These are phyloP conservation scores for Nestor notabilis DNA, from an alignment of 2,113 vertebrate genomes.

Conservation along the genomic window DNA sequence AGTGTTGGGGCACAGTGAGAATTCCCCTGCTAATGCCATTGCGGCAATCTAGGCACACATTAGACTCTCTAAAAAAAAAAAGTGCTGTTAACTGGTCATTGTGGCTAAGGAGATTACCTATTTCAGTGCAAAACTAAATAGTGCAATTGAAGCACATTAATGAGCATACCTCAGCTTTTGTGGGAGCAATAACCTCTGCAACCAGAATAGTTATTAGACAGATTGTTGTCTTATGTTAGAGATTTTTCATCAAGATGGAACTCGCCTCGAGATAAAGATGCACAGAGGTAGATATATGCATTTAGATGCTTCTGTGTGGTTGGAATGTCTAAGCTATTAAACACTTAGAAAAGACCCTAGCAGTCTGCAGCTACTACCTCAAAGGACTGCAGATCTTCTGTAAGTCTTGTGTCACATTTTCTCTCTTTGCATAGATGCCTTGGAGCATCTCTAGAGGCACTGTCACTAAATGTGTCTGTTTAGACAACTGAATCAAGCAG, in stretches of 20 bases:
- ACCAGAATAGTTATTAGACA: background rate
- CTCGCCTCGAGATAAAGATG: background rate
- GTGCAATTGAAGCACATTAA: background rate
- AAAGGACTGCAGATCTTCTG: background rate
- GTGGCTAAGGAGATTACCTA: no score
- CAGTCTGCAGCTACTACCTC: background rate
- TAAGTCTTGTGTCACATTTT: background rate
- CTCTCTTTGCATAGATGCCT: background rate
- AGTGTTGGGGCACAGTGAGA: background rate
- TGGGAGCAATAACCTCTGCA: background rate
- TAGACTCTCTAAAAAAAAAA: background rate
- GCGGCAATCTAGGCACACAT: background rate
- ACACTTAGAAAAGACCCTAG: background rate
- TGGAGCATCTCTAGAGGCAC: background rate
- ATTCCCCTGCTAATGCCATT: background rate
- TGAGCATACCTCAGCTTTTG: background rate
- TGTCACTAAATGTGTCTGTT: background rate
- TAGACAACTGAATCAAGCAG: background rate
- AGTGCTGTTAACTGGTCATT: background rate
- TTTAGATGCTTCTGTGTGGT: background rate
- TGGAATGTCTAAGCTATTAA: background rate
- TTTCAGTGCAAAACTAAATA: background rate
- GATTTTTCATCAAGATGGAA: background rate
- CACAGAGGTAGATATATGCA: background rate
- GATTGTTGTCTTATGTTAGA: background rate